These are phyloP conservation scores for Sebastiscus albofasciatus DNA, from an alignment of 2,797 vertebrate genomes.

Conservation along the genomic window DNA sequence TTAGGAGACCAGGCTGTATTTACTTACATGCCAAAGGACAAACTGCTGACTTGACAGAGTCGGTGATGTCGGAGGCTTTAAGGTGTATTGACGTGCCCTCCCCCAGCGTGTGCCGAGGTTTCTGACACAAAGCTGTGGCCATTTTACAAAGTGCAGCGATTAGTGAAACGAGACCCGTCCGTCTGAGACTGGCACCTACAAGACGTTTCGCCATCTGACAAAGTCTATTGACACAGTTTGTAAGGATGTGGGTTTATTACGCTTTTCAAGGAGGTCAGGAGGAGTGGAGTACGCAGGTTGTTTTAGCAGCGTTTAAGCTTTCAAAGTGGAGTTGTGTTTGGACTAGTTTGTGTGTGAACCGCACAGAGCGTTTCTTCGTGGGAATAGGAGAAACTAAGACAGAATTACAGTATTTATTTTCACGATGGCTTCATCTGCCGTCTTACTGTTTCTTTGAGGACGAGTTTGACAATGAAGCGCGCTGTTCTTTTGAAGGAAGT, in stretches of 20 bases:
- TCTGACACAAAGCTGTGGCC: constrained; percentile 16
- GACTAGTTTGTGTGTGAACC: constrained; percentile 43
- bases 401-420: constrained; percentile 54
- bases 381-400: constrained; percentile 29
- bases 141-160: constrained; percentile 39
- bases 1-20: neutral
- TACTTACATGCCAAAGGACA: neutral
- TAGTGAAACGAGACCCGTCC: constrained; percentile 35
- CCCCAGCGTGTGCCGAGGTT: neutral
- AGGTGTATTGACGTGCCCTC: neutral
- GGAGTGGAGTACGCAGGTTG: constrained; percentile 40
- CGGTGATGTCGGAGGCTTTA: neutral
- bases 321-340: constrained; percentile 57
- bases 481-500: constrained; percentile 47
- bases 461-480: constrained; percentile 9
- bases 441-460: constrained; percentile 31
- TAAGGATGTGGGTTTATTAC: constrained; percentile 12
- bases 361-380: constrained; percentile 31
- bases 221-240: constrained; percentile 7
- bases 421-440: constrained; percentile 15
- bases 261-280: constrained; percentile 20
- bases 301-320: constrained; percentile 40
- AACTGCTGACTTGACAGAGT: neutral
- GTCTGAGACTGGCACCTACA: neutral
- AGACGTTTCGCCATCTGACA: neutral